Evolutionary conservation across 2,888 invertebrate species (phyloP).

Genomic region (Cynaeus angustus): DNA sequence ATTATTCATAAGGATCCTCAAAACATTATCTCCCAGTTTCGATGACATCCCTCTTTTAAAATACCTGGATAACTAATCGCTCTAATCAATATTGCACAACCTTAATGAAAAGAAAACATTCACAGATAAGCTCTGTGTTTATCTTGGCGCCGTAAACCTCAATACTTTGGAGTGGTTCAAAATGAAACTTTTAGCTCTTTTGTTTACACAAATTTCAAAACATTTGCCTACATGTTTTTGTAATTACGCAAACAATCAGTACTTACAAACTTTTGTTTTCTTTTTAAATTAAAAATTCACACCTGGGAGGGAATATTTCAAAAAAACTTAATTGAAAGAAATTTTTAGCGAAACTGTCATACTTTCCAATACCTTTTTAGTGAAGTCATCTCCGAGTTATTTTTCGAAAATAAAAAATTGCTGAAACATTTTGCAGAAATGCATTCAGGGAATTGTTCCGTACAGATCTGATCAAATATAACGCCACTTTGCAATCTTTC

Average conservation of each 20-base stretch:
- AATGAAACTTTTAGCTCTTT: slow-evolving; percentile 37
- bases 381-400: too few species aligned
- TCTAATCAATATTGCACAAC: slow-evolving; percentile 51
- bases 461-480: too few species aligned
- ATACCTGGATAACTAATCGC: slow-evolving; percentile 44
- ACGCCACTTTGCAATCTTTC: slow-evolving; percentile 16
- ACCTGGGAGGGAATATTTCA: too few species aligned
- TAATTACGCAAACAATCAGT: slow-evolving; percentile 34
- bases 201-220: slow-evolving; percentile 45
- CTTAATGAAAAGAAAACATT: slow-evolving; percentile 55
- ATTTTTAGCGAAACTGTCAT: too few species aligned
- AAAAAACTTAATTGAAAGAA: too few species aligned
- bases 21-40: slow-evolving; percentile 60
- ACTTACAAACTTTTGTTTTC: slow-evolving; percentile 13
- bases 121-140: slow-evolving; percentile 43
- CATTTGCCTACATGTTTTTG: slow-evolving; percentile 34
- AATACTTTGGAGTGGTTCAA: slow-evolving; percentile 41
- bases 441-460: too few species aligned
- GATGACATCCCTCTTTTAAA: slow-evolving; percentile 42
- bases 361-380: too few species aligned
- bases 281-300: slow-evolving; percentile 19
- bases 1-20: slow-evolving; percentile 63
- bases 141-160: slow-evolving; percentile 33
- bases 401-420: too few species aligned
- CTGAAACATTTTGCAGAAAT: too few species aligned